phyloP scores from a whole-genome alignment of 2,888 invertebrate genomes.

The Formica aserva region DNA sequence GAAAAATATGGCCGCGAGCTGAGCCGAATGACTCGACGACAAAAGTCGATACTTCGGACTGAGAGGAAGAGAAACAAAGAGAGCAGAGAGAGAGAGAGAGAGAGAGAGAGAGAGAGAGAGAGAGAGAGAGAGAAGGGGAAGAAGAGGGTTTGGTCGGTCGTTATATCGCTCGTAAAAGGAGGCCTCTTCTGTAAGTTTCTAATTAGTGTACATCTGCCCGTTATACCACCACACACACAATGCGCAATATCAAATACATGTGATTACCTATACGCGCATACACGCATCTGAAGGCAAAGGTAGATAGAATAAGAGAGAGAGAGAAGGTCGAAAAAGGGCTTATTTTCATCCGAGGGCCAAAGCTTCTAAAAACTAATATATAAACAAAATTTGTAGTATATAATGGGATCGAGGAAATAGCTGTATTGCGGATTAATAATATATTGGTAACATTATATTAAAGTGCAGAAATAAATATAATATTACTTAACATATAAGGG shows the following conservation, averaged over 20 bases:
- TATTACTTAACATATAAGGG: neutral
- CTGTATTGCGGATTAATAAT: conserved; percentile 3
- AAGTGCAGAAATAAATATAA: neutral
- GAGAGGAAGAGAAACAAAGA: conserved; percentile 8
- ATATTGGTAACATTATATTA: neutral
- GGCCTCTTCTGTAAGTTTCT: conserved; percentile 68
- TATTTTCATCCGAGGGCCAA: conserved; percentile 12
- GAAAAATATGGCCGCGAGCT: conserved; percentile 66
- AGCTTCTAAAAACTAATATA: neutral
- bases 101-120: neutral
- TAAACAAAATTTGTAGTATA: conserved; percentile 1
- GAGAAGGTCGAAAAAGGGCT: neutral
- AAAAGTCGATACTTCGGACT: conserved; percentile 71
- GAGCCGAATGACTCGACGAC: conserved; percentile 59
- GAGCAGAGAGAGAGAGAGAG: neutral
- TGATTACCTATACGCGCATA: neutral
- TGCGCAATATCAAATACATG: conserved; percentile 3
- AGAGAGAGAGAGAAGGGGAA: neutral
- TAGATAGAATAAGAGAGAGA: neutral
- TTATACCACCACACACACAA: conserved; percentile 44
- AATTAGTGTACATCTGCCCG: conserved; percentile 73
- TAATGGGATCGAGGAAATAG: conserved; percentile 2
- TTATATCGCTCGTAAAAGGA: conserved; percentile 55
- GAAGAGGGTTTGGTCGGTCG: conserved; percentile 60
- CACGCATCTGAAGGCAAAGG: conserved; percentile 53